A percentile compares a stretch with the other conserved stretches of the same genome.
Conservation (phyloP, 1,140 invertebrate genomes). For the Phymorhynchus buccinoides region DNA sequence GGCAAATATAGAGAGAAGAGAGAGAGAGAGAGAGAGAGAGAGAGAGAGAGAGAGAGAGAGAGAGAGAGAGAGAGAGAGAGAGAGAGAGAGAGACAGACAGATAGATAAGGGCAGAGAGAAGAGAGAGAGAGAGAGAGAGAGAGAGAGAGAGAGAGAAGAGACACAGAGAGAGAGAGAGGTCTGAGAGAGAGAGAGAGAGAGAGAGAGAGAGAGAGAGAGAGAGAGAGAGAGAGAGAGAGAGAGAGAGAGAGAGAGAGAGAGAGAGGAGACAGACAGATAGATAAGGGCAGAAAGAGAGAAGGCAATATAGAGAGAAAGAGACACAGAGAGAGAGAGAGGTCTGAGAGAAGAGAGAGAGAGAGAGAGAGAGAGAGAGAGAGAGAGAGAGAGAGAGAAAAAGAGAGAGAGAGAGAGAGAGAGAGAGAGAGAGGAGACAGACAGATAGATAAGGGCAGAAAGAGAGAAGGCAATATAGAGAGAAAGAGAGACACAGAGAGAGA, state of each 20-base stretch:
- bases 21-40: too few relatives aligned
- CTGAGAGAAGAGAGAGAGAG: too few relatives aligned
- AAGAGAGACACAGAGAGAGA: too few relatives aligned
- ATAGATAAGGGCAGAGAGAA: neutral
- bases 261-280: neutral
- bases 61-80: neutral
- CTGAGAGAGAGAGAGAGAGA: neutral
- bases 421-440: neutral
- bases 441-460: too few relatives aligned
- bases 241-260: neutral
- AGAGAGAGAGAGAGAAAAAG: too few relatives aligned
- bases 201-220: neutral
- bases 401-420: too few relatives aligned
- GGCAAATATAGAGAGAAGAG: too few relatives aligned
- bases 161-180: neutral
- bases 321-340: too few relatives aligned
- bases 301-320: neutral
- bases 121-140: too few relatives aligned
- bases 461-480: too few relatives aligned
- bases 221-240: neutral
- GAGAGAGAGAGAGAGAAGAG: neutral
- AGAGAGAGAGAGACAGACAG: neutral
- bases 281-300: neutral
- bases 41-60: neutral
- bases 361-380: too few relatives aligned